Evolutionary conservation across 2,797 vertebrate species (phyloP).

Genomic region (Tadarida brasiliensis): DNA sequence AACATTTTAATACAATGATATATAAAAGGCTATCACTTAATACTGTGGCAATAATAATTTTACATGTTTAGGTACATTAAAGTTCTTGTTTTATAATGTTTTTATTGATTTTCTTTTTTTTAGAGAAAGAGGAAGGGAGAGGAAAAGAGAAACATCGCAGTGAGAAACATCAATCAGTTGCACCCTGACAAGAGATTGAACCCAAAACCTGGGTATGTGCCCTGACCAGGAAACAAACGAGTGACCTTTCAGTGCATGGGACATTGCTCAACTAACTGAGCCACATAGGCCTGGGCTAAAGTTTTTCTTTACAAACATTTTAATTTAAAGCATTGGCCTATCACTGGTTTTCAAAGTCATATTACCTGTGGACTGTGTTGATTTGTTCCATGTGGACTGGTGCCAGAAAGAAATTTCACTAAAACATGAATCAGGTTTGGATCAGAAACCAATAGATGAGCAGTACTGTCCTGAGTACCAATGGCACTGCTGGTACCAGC

Average conservation of each 20-base stretch:
- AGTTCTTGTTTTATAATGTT: background rate
- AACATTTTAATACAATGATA: background rate
- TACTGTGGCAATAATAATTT: background rate
- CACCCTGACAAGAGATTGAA: no score
- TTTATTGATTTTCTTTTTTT: no score
- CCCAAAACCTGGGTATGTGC: no score
- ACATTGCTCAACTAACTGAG: no score
- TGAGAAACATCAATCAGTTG: no score
- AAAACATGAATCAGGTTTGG: constrained; percentile 96
- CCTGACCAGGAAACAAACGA: no score
- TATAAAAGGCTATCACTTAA: background rate
- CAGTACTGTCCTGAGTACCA: constrained; percentile 95
- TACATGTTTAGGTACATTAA: background rate
- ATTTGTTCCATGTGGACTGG: constrained; percentile 96
- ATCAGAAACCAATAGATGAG: constrained; percentile 97
- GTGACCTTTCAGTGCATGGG: no score
- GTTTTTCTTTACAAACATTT: background rate
- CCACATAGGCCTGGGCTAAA: background rate
- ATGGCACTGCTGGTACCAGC: constrained; percentile 92
- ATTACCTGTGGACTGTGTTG: constrained; percentile 97
- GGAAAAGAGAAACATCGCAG: no score
- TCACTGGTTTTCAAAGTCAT: constrained; percentile 11
- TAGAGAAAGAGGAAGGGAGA: no score
- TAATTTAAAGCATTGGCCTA: background rate
- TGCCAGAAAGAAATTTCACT: constrained; percentile 98